Conservation (phyloP, 2,797 vertebrate genomes). For the Lithobates sylvaticus region DNA sequence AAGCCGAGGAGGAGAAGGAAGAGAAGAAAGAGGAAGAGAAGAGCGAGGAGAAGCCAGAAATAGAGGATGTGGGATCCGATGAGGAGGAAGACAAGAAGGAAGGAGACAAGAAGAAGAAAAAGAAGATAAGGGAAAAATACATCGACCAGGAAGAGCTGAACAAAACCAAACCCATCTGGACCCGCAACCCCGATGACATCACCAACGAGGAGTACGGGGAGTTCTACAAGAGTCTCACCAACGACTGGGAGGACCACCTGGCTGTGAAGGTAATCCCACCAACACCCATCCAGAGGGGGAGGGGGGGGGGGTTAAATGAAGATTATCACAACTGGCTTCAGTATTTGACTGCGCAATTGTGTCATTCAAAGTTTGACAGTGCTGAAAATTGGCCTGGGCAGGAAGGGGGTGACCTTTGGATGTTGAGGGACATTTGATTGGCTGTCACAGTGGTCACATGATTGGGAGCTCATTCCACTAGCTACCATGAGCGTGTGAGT, state of each 20-base stretch:
- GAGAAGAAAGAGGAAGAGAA: constrained; percentile 80
- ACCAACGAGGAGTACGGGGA: constrained; percentile 93
- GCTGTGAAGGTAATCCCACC: constrained; percentile 84
- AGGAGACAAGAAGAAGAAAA: constrained; percentile 88
- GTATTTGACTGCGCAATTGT: too few species aligned
- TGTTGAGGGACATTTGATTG: too few species aligned
- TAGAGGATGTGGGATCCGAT: constrained; percentile 91
- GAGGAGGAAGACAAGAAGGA: constrained; percentile 88
- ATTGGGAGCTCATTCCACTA: too few species aligned
- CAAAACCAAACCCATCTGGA: constrained; percentile 97
- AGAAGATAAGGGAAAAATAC: constrained; percentile 96
- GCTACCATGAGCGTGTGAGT: too few species aligned
- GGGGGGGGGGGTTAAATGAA: too few species aligned
- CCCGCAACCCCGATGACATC: constrained; percentile 93
- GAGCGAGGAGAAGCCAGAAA: constrained; percentile 87
- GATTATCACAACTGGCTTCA: too few species aligned
- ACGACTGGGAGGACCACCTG: constrained; percentile 97
- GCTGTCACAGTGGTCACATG: too few species aligned
- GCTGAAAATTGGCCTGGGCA: too few species aligned
- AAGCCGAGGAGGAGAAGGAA: constrained; percentile 87
- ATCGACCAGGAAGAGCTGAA: constrained; percentile 91
- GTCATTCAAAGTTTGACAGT: too few species aligned
- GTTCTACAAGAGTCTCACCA: constrained; percentile 94
- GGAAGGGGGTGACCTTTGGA: too few species aligned
- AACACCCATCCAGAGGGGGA: background rate